Conservation (phyloP, 2,797 vertebrate genomes). For the Distichodus sexfasciatus region DNA sequence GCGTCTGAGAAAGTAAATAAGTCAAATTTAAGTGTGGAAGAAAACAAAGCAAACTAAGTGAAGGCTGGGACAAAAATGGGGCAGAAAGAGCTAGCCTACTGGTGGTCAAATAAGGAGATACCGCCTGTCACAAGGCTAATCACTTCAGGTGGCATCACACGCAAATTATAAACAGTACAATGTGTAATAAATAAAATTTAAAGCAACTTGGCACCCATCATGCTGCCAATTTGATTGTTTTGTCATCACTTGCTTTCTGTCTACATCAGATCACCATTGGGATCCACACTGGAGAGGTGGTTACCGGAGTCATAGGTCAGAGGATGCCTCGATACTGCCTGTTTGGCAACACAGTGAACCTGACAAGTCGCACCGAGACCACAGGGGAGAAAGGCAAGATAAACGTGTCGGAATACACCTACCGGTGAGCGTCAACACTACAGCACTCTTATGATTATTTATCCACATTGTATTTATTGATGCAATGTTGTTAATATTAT, state of each 20-base stretch:
- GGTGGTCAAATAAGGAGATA: no score
- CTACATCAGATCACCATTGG: conserved; percentile 92
- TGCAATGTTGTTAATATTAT: neutral
- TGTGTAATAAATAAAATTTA: no score
- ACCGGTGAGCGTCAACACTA: conserved; percentile 74
- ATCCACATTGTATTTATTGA: no score
- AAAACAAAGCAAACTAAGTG: no score
- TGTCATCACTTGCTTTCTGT: neutral
- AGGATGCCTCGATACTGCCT: conserved; percentile 98
- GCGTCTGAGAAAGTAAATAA: no score
- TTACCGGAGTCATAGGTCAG: conserved; percentile 97
- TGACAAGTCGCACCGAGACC: conserved; percentile 98
- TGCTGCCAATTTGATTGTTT: neutral
- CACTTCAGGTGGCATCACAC: no score
- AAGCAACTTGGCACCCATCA: no score
- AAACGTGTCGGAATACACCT: conserved; percentile 95
- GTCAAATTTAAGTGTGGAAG: no score
- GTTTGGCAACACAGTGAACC: conserved; percentile 97
- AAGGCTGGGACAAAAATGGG: no score
- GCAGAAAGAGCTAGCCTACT: no score
- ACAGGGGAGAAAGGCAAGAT: conserved; percentile 96
- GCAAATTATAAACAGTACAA: no score
- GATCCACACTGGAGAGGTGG: conserved; percentile 98
- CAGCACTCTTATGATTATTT: neutral
- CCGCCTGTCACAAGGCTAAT: no score